Evolutionary conservation across 2,797 vertebrate species (phyloP), one percentile per base, ranked within the genome.

Genomic region (Phyllotis vaccarum): DNA sequence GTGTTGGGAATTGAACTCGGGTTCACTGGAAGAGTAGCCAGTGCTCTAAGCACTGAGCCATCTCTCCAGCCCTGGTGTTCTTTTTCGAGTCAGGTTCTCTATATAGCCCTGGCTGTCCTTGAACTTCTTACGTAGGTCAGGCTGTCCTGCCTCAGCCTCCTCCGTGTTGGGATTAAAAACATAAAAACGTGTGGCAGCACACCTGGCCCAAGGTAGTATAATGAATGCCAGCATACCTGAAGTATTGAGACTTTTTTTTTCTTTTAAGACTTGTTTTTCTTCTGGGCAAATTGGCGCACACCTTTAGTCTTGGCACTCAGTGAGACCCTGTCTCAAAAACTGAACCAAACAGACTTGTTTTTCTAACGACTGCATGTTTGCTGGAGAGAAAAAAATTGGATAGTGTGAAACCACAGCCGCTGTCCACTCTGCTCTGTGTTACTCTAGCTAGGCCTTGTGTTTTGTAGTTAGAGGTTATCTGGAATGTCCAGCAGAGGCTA

Each of bases 381-480:
- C 76, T 94, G 52, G 12, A 66, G 43, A n/a, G 13, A 54, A 82
- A 49, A 90, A 80, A 89, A 74, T 29, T 92, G 92, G 64, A 64
- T 8, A 89, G 40, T 86, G 27, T 9, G 72, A 74, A 90, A 58
- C 88, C 70, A 40, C 62, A 58, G 87, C 58, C 13, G 29, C 74
- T 72, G 4, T 54, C 93, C 75, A 89, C 52, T 16, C 62, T 89
- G 10, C 49, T 78, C 34, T 89, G 0, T 70, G 8, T 79, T 76
- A 37, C 58, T 95, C 74, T 79, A 82, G 49, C 74, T 79, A 82
- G 49, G 37, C 22, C 74, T 83, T 62, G 46, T 49, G 40, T 64
- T 88, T 92, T 68, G 5, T 72, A 86, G 90, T 56, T 68, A 70
- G 31, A 70, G 29, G 66, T 72, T 88, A 87, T 92, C 34, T 78